Evolutionary conservation across 2,888 invertebrate genomes (phyloP).

Genomic region (Ommatoiulus sabulosus): DNA sequence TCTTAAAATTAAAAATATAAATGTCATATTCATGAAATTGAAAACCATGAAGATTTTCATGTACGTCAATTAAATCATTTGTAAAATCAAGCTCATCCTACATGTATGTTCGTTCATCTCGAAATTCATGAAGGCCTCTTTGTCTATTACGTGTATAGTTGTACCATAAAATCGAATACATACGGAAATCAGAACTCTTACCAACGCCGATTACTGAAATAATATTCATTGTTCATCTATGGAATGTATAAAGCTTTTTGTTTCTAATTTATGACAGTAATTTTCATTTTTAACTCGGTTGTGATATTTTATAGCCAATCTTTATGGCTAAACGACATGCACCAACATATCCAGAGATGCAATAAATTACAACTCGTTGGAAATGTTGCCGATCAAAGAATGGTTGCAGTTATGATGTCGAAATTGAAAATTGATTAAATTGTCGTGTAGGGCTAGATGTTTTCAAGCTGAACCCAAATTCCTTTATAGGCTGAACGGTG

Average conservation of each 20-base stretch:
- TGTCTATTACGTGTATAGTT: no score
- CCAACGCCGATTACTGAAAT: no score
- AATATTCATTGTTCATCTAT: not conserved
- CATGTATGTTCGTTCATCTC: no score
- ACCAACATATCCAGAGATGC: not conserved
- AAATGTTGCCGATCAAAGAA: conserved; percentile 18
- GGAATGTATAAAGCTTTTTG: not conserved
- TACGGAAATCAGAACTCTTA: no score
- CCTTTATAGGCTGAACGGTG: not conserved
- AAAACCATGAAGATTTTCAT: no score
- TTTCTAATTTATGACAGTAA: not conserved
- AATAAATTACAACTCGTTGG: conserved; percentile 16
- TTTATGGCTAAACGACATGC: not conserved
- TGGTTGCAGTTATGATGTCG: not conserved
- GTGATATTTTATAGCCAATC: conserved; percentile 7
- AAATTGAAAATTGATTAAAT: conserved; percentile 34
- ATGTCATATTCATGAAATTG: no score
- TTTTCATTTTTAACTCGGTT: conserved; percentile 21
- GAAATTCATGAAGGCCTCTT: no score
- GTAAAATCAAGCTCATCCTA: no score
- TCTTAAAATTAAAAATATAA: no score
- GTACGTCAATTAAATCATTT: no score
- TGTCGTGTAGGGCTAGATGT: not conserved
- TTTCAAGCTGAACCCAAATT: not conserved
- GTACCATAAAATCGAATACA: not conserved